phyloP scores from a whole-genome alignment of 1,140 invertebrate species.

The Lutraria rhynchaena region DNA sequence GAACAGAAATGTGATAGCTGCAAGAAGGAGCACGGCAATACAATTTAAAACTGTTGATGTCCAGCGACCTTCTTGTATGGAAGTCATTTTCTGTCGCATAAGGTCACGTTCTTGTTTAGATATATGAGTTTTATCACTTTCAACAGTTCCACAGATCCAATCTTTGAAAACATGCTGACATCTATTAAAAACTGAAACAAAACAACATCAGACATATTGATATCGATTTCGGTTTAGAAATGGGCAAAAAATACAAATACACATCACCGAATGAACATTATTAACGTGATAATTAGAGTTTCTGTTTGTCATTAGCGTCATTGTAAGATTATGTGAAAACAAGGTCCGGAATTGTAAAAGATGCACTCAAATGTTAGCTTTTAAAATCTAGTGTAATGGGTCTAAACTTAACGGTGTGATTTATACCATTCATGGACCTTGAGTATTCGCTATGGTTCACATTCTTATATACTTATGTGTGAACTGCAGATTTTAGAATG shows the following conservation, averaged over 20 bases:
- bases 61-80: slow-evolving; percentile 62
- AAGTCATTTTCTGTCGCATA: slow-evolving; percentile 69
- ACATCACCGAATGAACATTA: too few relatives aligned
- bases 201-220: background rate
- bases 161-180: slow-evolving; percentile 32
- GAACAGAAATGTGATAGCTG: slow-evolving; percentile 67
- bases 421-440: too few relatives aligned
- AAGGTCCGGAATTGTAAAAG: too few relatives aligned
- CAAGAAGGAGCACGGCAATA: slow-evolving; percentile 58
- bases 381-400: too few relatives aligned
- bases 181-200: background rate
- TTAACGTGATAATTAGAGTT: too few relatives aligned
- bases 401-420: too few relatives aligned
- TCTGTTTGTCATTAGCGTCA: too few relatives aligned
- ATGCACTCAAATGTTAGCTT: too few relatives aligned
- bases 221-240: background rate
- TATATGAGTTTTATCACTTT: slow-evolving; percentile 62
- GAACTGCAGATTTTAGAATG: too few relatives aligned
- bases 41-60: slow-evolving; percentile 60
- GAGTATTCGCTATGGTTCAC: too few relatives aligned
- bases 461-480: too few relatives aligned
- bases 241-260: background rate
- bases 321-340: too few relatives aligned
- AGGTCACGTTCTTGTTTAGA: slow-evolving; percentile 61
- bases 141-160: slow-evolving; percentile 71